Percentiles rank a stretch among this genome's conserved stretches.
phyloP scores from a whole-genome alignment of 2,797 vertebrate genomes.

The Eurystomus glaucurus region DNA sequence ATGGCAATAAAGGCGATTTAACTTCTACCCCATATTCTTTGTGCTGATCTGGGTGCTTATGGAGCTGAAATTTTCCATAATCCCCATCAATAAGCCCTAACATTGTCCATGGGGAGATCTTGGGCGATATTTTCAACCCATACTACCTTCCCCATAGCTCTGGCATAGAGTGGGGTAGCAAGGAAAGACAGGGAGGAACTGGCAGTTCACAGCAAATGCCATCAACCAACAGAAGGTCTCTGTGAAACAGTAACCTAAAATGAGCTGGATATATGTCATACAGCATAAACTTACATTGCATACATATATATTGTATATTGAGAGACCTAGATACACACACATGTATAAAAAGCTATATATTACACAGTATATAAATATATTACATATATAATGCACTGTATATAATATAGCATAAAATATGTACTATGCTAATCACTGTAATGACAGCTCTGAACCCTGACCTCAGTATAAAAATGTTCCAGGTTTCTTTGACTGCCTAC shows the following conservation, averaged over 20 bases:
- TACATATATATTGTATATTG: rapidly evolving
- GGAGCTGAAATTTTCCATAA: background rate
- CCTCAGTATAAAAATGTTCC: background rate
- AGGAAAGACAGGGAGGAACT: background rate
- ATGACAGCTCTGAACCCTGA: background rate
- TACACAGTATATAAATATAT: background rate
- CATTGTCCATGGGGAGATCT: rapidly evolving
- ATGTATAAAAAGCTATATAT: background rate
- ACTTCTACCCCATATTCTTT: background rate
- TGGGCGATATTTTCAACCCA: background rate
- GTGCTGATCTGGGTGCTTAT: background rate
- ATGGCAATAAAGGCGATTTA: background rate
- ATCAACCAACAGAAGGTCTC: background rate
- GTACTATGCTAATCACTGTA: background rate
- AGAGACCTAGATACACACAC: background rate
- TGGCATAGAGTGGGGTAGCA: rapidly evolving
- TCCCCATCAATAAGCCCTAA: background rate
- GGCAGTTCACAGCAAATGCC: background rate
- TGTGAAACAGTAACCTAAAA: background rate
- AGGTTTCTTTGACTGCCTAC: background rate
- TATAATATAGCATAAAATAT: background rate
- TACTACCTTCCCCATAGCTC: background rate
- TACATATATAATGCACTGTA: background rate
- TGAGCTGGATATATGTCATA: background rate
- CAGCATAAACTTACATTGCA: background rate